Conservation (phyloP, 2,797 vertebrate species). For the Siniperca undulata region DNA sequence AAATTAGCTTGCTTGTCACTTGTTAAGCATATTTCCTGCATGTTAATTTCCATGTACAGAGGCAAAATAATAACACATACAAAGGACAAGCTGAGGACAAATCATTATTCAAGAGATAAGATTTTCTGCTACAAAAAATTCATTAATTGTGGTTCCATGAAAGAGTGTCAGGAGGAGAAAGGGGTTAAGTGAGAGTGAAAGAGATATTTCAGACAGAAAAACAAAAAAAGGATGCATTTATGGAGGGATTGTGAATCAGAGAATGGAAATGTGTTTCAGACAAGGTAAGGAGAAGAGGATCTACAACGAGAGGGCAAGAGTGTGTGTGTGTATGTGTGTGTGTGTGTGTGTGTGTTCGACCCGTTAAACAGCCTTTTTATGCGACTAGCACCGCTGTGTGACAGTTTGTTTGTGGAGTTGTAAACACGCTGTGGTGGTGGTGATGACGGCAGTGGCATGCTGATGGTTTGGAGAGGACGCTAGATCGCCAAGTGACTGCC, state of each 20-base stretch:
- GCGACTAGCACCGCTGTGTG: constrained; percentile 47
- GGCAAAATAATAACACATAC: not conserved
- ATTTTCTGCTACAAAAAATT: not conserved
- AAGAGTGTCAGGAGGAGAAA: not conserved
- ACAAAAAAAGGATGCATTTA: not conserved
- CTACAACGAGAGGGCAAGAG: not conserved
- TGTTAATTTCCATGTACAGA: not conserved
- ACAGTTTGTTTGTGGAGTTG: constrained; percentile 72
- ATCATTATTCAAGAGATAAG: not conserved
- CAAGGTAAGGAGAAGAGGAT: constrained; percentile 4
- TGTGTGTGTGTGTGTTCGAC: constrained; percentile 10
- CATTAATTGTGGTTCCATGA: not conserved
- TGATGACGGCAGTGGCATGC: constrained; percentile 34
- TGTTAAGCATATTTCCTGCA: not conserved
- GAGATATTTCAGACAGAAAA: not conserved
- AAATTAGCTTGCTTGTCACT: not conserved
- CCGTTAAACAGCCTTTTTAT: constrained; percentile 60
- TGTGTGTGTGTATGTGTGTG: not conserved
- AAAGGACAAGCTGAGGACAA: not conserved
- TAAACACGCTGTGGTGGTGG: constrained; percentile 63
- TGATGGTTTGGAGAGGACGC: constrained; percentile 51
- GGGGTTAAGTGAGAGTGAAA: not conserved
- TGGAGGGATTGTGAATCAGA: not conserved
- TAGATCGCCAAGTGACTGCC: constrained; percentile 31
- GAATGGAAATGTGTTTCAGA: not conserved